These are phyloP conservation scores for Oncorhynchus clarkii DNA, from an alignment of 2,113 vertebrate species.

Conservation along the genomic window DNA sequence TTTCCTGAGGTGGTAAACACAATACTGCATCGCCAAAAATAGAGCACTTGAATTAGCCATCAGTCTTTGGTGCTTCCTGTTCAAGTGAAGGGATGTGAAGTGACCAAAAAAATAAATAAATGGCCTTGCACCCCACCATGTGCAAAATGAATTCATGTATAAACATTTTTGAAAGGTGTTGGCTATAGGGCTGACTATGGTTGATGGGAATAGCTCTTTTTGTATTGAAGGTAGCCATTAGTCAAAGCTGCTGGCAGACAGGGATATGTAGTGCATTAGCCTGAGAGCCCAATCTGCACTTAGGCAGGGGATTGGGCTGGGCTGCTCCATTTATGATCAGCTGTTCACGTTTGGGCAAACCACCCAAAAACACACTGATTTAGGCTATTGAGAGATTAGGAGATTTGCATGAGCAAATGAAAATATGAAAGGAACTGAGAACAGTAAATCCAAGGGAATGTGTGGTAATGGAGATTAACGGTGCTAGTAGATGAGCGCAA, in stretches of 20 bases:
- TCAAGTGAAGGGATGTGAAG: slow-evolving; percentile 12
- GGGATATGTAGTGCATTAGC: slow-evolving; percentile 21
- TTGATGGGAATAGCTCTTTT: background rate
- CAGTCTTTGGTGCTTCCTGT: slow-evolving; percentile 13
- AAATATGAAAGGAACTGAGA: slow-evolving; percentile 48
- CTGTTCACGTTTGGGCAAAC: slow-evolving; percentile 49
- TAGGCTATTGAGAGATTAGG: slow-evolving; percentile 59
- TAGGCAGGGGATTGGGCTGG: slow-evolving; percentile 46
- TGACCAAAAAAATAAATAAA: background rate
- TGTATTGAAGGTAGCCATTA: slow-evolving; percentile 14
- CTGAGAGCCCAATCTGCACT: slow-evolving; percentile 49
- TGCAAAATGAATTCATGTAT: slow-evolving; percentile 18
- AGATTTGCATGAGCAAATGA: slow-evolving; percentile 56
- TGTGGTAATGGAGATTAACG: slow-evolving; percentile 49
- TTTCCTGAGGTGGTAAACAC: slow-evolving; percentile 53
- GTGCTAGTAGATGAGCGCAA: slow-evolving; percentile 44
- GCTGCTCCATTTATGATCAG: slow-evolving; percentile 35
- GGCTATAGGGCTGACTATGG: background rate
- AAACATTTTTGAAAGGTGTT: background rate
- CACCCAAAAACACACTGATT: slow-evolving; percentile 55
- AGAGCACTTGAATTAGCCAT: slow-evolving; percentile 31
- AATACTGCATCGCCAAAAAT: slow-evolving; percentile 44
- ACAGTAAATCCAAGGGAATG: slow-evolving; percentile 20
- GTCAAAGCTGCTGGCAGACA: slow-evolving; percentile 12
- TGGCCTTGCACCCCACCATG: background rate